Conservation (phyloP, 2,113 vertebrate genomes). For the Caranx melampygus region DNA sequence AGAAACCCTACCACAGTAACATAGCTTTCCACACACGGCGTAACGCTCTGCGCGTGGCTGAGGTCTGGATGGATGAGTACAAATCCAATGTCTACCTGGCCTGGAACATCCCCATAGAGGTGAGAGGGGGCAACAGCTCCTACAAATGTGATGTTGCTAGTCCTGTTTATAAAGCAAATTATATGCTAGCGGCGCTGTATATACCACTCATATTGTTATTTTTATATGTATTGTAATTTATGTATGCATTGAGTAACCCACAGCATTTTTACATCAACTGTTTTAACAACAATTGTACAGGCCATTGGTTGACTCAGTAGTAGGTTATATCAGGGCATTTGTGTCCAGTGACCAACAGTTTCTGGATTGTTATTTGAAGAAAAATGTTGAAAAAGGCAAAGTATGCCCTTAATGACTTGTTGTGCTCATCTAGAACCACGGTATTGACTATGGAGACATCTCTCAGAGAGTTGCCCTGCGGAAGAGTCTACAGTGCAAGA, state of each 20-base stretch:
- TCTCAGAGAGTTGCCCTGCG: slow-evolving; percentile 90
- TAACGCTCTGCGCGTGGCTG: slow-evolving; percentile 94
- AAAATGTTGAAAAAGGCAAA: background rate
- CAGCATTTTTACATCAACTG: too few relatives aligned
- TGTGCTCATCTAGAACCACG: slow-evolving; percentile 88
- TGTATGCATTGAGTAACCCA: background rate
- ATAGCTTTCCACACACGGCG: slow-evolving; percentile 96
- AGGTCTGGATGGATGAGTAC: slow-evolving; percentile 98
- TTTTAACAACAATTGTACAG: background rate
- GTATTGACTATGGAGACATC: slow-evolving; percentile 96
- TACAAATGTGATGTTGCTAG: too few relatives aligned
- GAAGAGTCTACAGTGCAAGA: slow-evolving; percentile 94
- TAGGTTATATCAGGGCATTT: background rate
- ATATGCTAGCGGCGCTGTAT: background rate
- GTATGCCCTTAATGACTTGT: background rate
- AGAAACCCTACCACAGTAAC: slow-evolving; percentile 97
- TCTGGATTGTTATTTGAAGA: background rate
- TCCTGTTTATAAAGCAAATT: background rate
- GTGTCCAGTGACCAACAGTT: background rate
- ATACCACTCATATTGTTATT: too few relatives aligned
- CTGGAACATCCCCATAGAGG: slow-evolving; percentile 97
- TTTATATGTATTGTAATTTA: too few relatives aligned
- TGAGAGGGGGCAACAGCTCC: slow-evolving; percentile 62
- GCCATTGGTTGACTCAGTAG: background rate
- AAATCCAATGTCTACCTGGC: slow-evolving; percentile 97